Base-by-base conservation (phyloP, 2,113 vertebrate genomes). In the Nyctereutes procyonoides region DNA sequence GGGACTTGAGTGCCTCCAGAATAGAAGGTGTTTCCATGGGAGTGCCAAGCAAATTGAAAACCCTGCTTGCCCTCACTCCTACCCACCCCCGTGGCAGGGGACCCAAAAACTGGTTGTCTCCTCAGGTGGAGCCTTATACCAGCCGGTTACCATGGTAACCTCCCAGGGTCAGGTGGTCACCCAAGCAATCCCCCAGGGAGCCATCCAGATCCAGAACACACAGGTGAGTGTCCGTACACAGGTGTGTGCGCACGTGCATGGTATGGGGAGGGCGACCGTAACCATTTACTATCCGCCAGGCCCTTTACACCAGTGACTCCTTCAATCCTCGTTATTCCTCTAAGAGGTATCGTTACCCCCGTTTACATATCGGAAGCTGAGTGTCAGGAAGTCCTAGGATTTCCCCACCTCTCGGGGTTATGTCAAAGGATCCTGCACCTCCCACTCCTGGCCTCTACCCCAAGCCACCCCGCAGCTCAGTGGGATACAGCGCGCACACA, bases 111-210 rank as follows among this genome's bases (percentile, higher is more conserved):
- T 97, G 97, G 84, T 97, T 98, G 96, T 97, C 96, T 98, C 98
- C 93, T 93, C 97, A 99, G 99, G 99, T 98, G 99, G 99, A 98
- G 99, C 99, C 93, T 97, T 99, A 98, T 99, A 99, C 99, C 99
- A 99, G 99, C 99, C 99, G 0, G 99, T 99, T 99, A 99, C 99
- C 3, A 99, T 99, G 99, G 99, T 99, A 99, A 99, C 99, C 91
- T 99, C 99, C 79, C 99, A 99, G 98, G 99, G 99, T 98, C 99
- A 99, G 99, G 99, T 99, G 98, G 99, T 99, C 95, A 99, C 99
- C 95, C 99, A 99, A 98, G 99, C 99, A 97, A 99, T 99, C 95
- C 99, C 99, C 90, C 99, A 99, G 69, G 99, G 99, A 97, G 99
- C 99, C 98, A 99, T 99, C 98, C 99, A 99, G 98, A 99, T 99